Evolutionary conservation across 92 coral and sea anemone species (phyloP), one percentile per base, ranked within the genome.

Genomic region (Parazoanthus swiftii): DNA sequence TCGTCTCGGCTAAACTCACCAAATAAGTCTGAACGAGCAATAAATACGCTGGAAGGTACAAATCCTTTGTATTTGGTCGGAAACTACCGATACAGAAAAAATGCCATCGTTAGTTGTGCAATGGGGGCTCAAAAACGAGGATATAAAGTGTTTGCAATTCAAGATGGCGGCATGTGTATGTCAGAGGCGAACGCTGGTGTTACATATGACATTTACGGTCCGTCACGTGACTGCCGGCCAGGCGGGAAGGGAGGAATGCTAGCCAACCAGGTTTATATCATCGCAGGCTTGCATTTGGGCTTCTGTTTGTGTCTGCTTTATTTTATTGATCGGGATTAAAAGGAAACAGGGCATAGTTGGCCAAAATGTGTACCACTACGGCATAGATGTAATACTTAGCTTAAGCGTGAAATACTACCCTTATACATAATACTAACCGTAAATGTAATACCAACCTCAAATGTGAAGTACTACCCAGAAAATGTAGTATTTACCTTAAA

Each of bases 91-190:
- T 33, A 72, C 39, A 11, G 76, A 36, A 72, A 72, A 36, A 10
- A 72, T 0, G 76, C 76, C 20, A 29, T 72, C 76, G 0, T 29
- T 11, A 72, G 39, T 72, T 72, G 76, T 23, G 76, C 76, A 33
- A 72, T 26, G 20, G 76, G 42, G 8, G 76, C 76, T 36, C 39
- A 14, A 15, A 29, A 72, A 72, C 76, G 76, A 72, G 76, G 76
- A 11, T 29, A 33, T 20, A 72, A 72, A 72, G 76, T 72, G 76
- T 72, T 72, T 36, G 76, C 76, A 6, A 14, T 72, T 36, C 76
- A 72, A 72, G 76, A 72, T 72, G 76, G 76, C 76, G 76, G 76
- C 5, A 72, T 72, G 76, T 72, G 76, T 8, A 33, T 72, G 76
- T 26, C 76, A 8, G 76, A 72, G 76, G 39, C 76, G 8, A 36